A percentile compares a stretch with the other conserved stretches of the same genome.
These are phyloP conservation scores for Muntiacus muntjak DNA, from an alignment of 2,113 vertebrate species.

Conservation along the genomic window DNA sequence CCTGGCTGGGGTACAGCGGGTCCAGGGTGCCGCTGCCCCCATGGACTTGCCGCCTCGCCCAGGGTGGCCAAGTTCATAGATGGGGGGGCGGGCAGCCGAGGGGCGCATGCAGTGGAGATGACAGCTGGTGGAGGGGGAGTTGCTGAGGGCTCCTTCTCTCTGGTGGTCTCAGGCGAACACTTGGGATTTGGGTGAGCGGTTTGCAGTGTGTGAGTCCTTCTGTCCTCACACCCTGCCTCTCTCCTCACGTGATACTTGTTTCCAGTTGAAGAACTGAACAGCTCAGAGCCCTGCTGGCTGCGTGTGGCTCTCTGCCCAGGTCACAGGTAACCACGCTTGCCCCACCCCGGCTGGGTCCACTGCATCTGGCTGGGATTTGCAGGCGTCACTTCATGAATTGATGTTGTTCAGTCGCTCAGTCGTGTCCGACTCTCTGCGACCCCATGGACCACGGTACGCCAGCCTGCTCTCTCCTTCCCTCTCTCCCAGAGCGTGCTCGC, in stretches of 20 bases:
- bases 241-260: background rate
- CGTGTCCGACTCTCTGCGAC: background rate
- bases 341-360: constrained; percentile 65
- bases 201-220: rapidly evolving
- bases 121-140: background rate
- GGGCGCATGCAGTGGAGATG: background rate
- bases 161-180: rapidly evolving
- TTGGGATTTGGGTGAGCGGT: background rate
- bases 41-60: background rate
- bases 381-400: constrained; percentile 74
- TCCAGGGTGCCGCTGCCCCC: background rate
- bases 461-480: background rate
- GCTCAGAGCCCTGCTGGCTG: background rate
- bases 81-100: no score
- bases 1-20: background rate
- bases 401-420: background rate
- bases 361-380: constrained; percentile 63
- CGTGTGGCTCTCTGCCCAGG: background rate
- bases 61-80: background rate
- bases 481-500: background rate
- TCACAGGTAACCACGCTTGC: constrained; percentile 45
- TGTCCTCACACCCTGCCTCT: background rate
- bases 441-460: background rate
- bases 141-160: background rate
- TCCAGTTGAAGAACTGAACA: background rate